Base-by-base conservation (phyloP, 2,888 invertebrate genomes). In the Drosophila monieri region DNA sequence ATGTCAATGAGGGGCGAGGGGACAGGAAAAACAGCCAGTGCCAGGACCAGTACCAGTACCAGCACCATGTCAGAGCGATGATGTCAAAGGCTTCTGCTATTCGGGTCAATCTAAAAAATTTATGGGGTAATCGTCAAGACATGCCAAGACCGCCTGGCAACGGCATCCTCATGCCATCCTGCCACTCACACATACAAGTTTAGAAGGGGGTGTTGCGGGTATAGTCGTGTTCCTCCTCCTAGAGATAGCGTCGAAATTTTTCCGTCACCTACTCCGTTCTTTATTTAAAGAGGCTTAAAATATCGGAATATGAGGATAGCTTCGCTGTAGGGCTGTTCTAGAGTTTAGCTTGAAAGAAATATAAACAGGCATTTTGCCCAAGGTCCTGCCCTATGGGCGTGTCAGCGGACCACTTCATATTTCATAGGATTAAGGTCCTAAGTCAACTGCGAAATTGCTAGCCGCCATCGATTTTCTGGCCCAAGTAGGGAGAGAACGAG, bases 61-160 rank as follows among this genome's bases (percentile, higher is more conserved):
- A 12, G 21, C 6, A 21, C n/a, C 44, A 43, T 37, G 49, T 43
- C 37, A 25, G 55, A 27, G 55, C 37, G 76, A 70, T 80, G 85
- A 78, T 88, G 85, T 81, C 88, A 87, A 85, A 78, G 74, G 48
- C 39, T 73, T 72, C 44, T 73, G 61, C 56, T 67, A 80, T 84
- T 85, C 76, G 77, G 88, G 88, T 88, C 88, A 85, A 78, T 78
- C 76, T 77, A 46, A 73, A 80, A 73, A 80, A 78, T 77, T 46
- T 76, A 73, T 76, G 74, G 62, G 77, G 68, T 73, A 71, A 80
- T 80, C 69, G 74, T 71, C 66, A 66, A 69, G 80, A 73, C 72
- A 80, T 73, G 78, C 69, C 68, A 67, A 57, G 70, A 56, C 59
- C 55, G 44, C 27, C 61, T 73, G 76, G 74, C 60, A 69, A 54